Percentiles rank a stretch among this genome's conserved stretches.
Evolutionary conservation across 2,113 vertebrate species (phyloP).

Genomic region (Charina bottae): DNA sequence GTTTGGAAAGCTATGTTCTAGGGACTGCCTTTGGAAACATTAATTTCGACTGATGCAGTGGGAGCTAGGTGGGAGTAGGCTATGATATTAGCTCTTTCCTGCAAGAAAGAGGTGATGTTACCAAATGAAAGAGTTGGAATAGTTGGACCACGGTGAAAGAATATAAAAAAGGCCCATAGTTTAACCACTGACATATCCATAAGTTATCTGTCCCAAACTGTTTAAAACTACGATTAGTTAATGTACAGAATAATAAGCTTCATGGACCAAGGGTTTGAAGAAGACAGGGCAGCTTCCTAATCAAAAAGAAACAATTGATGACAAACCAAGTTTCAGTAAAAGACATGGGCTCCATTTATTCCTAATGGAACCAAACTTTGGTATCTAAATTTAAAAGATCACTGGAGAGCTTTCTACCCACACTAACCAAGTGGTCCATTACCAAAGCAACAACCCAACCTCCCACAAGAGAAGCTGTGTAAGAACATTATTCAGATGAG

Average conservation of each 20-base stretch:
- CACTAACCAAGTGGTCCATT: too few species aligned
- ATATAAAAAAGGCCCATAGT: background rate
- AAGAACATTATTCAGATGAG: too few species aligned
- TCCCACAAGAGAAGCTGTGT: too few species aligned
- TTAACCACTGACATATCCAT: background rate
- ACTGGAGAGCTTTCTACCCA: background rate
- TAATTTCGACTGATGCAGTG: too few species aligned
- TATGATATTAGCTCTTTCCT: background rate
- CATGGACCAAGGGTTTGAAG: background rate
- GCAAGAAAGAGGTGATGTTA: background rate
- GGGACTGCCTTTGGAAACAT: background rate
- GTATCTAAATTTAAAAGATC: background rate
- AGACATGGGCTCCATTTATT: background rate
- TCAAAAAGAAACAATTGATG: background rate
- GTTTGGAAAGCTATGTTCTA: too few species aligned
- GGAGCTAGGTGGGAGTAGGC: background rate
- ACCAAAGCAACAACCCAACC: too few species aligned
- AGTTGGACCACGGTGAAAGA: background rate
- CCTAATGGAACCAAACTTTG: background rate
- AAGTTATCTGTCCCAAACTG: background rate
- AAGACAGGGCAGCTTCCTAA: background rate
- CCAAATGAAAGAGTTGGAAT: background rate
- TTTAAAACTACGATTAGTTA: background rate
- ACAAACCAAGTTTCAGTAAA: background rate
- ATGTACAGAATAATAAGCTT: background rate